Conservation (phyloP, 2,888 invertebrate genomes). For the Spodoptera littoralis region DNA sequence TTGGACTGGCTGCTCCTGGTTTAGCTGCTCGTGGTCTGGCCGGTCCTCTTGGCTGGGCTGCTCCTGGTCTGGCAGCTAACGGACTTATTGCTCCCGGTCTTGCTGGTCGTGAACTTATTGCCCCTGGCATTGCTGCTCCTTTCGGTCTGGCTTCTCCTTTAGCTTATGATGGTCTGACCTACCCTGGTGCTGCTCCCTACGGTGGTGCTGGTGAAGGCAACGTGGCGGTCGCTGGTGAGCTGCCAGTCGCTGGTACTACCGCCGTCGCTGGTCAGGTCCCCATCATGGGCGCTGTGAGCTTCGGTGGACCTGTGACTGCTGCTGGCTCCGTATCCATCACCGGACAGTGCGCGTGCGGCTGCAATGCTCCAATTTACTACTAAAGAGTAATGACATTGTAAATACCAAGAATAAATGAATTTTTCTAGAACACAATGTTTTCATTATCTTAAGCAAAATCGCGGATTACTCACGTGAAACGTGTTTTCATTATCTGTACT, state of each 20-base stretch:
- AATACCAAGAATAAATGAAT: no score
- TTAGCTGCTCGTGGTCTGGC: conserved; percentile 12
- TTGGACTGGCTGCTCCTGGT: conserved; percentile 8
- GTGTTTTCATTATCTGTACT: no score
- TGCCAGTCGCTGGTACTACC: conserved; percentile 67
- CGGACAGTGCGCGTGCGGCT: conserved; percentile 65
- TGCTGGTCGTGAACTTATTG: conserved; percentile 3
- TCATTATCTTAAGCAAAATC: no score
- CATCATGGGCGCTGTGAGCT: conserved; percentile 66
- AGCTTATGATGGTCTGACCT: conserved; percentile 1
- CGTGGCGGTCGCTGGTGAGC: conserved; percentile 63
- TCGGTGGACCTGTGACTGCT: conserved; percentile 67
- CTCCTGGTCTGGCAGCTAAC: conserved; percentile 3
- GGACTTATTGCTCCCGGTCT: not conserved
- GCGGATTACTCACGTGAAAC: no score
- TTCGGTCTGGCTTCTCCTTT: not conserved
- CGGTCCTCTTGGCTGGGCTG: conserved; percentile 20
- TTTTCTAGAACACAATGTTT: no score
- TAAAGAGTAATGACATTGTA: not conserved
- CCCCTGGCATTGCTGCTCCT: not conserved
- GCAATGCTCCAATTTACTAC: conserved; percentile 22
- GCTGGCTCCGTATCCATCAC: conserved; percentile 68
- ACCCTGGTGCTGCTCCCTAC: conserved; percentile 34
- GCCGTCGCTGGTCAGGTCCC: conserved; percentile 66
- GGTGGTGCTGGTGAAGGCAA: conserved; percentile 62